phyloP scores from a whole-genome alignment of 2,797 vertebrate genomes.

The Paramormyrops hopkinsi region DNA sequence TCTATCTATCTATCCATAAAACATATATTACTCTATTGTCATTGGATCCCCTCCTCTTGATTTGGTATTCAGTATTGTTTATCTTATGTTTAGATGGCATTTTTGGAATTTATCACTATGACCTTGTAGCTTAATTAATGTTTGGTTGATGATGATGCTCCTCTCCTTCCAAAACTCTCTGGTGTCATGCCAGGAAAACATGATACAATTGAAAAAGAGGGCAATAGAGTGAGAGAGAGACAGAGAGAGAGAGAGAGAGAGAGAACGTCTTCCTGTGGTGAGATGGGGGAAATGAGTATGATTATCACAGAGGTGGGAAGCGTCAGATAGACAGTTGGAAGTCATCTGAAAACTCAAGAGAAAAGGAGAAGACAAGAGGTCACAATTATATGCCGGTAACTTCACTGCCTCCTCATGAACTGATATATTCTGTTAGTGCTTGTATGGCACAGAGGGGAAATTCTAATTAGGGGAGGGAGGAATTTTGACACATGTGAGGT shows the following conservation, averaged over 20 bases:
- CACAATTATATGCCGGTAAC: constrained; percentile 85
- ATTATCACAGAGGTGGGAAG: constrained; percentile 81
- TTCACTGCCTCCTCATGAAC: constrained; percentile 70
- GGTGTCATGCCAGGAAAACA: background rate
- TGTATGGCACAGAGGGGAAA: constrained; percentile 82
- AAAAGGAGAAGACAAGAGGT: constrained; percentile 88
- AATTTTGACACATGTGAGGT: constrained; percentile 98
- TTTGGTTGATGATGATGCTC: background rate
- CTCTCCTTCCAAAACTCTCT: background rate
- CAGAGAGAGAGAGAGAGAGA: constrained; percentile 14
- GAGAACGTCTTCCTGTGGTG: constrained; percentile 70
- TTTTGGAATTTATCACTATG: background rate
- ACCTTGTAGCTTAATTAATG: background rate
- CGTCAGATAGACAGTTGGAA: constrained; percentile 82
- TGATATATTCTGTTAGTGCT: constrained; percentile 94
- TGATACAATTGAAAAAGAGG: background rate
- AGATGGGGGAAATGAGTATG: constrained; percentile 82
- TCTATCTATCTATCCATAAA: background rate
- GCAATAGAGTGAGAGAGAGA: background rate
- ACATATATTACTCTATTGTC: background rate
- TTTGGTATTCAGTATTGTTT: background rate
- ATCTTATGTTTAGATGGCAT: background rate
- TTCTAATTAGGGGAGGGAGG: constrained; percentile 97
- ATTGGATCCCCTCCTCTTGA: background rate
- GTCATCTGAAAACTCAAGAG: constrained; percentile 88